Base-by-base conservation (phyloP, 2,113 vertebrate species). In the Vombatus ursinus region DNA sequence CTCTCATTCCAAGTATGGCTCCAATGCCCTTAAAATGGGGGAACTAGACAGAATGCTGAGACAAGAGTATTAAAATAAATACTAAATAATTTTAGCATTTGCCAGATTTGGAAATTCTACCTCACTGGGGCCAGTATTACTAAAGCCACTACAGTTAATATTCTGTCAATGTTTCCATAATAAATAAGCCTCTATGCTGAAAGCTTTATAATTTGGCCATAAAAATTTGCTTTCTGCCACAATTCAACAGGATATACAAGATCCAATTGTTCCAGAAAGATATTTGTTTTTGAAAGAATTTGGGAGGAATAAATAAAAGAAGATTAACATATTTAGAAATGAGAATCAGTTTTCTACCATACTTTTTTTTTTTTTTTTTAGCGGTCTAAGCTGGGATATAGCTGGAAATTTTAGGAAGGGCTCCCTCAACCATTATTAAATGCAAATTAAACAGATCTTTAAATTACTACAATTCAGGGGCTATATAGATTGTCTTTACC, bases 161-260 rank as follows among this genome's bases (percentile, higher is more conserved):
- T 95, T 94, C 96, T 96, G 93, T 96, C 96, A 94, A 44, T 92
- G 95, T 97, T 96, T 93, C 98, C 96, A 50, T 94, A 77, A 92
- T 93, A 96, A 94, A 97, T 94, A 96, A 97, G 93, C 61, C 92
- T 95, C 94, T 26, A 77, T 92, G 94, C 90, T 93, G 96, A 97
- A 95, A 97, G 96, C 53, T 96, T 97, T 96, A 96, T 96, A 97
- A 98, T 98, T 96, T 96, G 93, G 94, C 97, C 97, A 96, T 96
- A 98, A 97, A 98, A 97, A 95, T 95, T 97, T 97, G 97, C 93
- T 97, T 97, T 98, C 96, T 97, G 93, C 97, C 95, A 96, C 95
- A 97, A 96, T 95, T 95, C 96, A 89, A 98, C 96, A 97, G 96
- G 93, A 97, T 97, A 98, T 68, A 90, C 96, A 97, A 96, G 94